Conservation (phyloP, 2,888 invertebrate species). For the Eupithecia inturbata region DNA sequence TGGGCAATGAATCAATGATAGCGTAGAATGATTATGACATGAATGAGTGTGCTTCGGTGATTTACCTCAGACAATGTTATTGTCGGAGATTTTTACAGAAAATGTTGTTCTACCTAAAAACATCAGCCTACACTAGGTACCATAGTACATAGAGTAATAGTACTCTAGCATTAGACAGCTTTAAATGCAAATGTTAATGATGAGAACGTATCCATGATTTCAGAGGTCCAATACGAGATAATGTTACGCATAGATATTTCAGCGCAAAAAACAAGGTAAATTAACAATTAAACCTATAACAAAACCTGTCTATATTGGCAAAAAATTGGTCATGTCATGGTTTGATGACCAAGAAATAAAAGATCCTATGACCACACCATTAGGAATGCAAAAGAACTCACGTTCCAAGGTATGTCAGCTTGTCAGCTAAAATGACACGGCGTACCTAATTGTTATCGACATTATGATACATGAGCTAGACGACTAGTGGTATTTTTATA, state of each 20-base stretch:
- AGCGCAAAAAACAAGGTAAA: neutral
- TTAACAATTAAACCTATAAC: neutral
- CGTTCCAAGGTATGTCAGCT: slow-evolving; percentile 7
- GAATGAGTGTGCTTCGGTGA: slow-evolving; percentile 7
- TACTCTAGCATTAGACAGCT: neutral
- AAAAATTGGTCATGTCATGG: slow-evolving; percentile 2
- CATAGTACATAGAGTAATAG: no score
- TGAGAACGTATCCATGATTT: neutral
- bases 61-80: slow-evolving; percentile 14
- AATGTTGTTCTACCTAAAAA: neutral
- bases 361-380: slow-evolving; percentile 3
- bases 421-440: slow-evolving; percentile 20
- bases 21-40: slow-evolving; percentile 28
- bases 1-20: slow-evolving; percentile 47
- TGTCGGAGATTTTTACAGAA: neutral
- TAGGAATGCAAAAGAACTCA: neutral
- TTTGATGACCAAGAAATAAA: slow-evolving; percentile 7
- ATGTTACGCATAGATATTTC: neutral
- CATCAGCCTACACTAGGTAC: no score
- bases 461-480: slow-evolving; percentile 33
- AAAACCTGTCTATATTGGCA: neutral
- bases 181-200: neutral
- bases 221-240: neutral
- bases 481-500: slow-evolving; percentile 14
- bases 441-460: slow-evolving; percentile 29